Conservation (phyloP, 2,888 invertebrate species). For the Melanargia galathea region DNA sequence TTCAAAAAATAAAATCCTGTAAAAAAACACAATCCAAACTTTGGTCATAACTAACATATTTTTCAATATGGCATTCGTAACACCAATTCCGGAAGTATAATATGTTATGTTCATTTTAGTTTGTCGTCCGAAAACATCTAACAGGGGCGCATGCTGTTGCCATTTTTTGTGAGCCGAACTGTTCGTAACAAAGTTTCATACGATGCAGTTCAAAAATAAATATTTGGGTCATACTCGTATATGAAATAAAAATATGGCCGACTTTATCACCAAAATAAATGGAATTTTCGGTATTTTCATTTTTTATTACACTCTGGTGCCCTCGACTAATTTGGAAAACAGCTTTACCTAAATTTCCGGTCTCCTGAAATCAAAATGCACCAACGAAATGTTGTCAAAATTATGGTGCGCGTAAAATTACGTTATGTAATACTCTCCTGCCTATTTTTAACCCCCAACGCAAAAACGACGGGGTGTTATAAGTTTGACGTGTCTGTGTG, state of each 20-base stretch:
- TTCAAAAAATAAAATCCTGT: background rate
- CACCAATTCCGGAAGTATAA: constrained; percentile 19
- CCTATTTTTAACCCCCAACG: too few relatives aligned
- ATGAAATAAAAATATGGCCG: constrained; percentile 20
- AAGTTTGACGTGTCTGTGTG: too few relatives aligned
- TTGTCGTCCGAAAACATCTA: constrained; percentile 19
- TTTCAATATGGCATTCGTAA: constrained; percentile 19
- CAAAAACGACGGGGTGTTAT: too few relatives aligned
- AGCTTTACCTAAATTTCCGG: constrained; percentile 8
- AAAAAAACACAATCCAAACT: background rate
- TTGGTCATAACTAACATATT: constrained; percentile 16
- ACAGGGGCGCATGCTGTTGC: constrained; percentile 8
- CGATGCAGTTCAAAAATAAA: constrained; percentile 19
- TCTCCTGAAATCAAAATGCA: background rate
- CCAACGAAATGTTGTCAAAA: background rate
- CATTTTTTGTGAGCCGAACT: constrained; percentile 18
- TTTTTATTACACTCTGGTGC: background rate
- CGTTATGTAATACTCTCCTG: too few relatives aligned
- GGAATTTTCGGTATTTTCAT: constrained; percentile 10
- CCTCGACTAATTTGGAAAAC: constrained; percentile 9
- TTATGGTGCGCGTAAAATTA: background rate
- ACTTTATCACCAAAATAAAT: constrained; percentile 16
- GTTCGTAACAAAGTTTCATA: constrained; percentile 14
- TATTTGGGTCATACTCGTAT: constrained; percentile 8
- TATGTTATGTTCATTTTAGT: constrained; percentile 20